Percentiles rank a stretch among this genome's conserved stretches.
phyloP scores from a whole-genome alignment of 2,113 vertebrate genomes.

The Phyllostomus hastatus region DNA sequence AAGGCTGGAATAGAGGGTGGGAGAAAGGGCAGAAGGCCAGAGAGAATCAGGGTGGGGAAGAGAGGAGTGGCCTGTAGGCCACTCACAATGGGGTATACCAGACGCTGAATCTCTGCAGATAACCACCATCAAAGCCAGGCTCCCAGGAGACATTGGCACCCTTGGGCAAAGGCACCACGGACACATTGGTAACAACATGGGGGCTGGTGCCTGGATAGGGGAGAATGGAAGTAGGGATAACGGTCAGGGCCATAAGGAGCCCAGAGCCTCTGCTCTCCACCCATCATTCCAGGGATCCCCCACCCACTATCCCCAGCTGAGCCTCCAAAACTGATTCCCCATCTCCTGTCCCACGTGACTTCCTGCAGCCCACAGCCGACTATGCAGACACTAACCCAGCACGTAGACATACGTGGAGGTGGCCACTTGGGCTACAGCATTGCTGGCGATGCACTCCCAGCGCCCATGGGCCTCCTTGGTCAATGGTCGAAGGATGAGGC shows the following conservation, averaged over 20 bases:
- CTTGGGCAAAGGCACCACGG: constrained; percentile 83
- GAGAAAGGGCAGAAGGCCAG: background rate
- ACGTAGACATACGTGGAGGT: constrained; percentile 87
- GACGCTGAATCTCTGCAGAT: constrained; percentile 94
- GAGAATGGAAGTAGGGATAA: background rate
- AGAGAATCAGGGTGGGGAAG: background rate
- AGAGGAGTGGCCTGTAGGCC: background rate
- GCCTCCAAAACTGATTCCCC: background rate
- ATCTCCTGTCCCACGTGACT: background rate
- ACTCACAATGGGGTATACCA: constrained; percentile 90
- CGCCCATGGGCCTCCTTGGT: constrained; percentile 91
- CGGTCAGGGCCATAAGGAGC: accelerated
- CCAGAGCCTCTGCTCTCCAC: background rate
- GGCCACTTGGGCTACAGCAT: constrained; percentile 88
- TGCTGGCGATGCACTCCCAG: constrained; percentile 92
- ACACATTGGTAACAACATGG: constrained; percentile 86
- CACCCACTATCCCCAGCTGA: background rate
- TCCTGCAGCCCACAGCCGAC: background rate
- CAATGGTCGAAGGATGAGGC: constrained; percentile 88
- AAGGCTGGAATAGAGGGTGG: background rate
- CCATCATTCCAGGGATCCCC: background rate
- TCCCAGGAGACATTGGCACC: constrained; percentile 94
- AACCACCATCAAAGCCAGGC: constrained; percentile 95
- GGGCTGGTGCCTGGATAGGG: constrained; percentile 91
- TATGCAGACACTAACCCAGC: constrained; percentile 82